These are phyloP conservation scores for Scaptodrosophila latifasciaeformis DNA, from an alignment of 2,888 invertebrate genomes.

Conservation along the genomic window DNA sequence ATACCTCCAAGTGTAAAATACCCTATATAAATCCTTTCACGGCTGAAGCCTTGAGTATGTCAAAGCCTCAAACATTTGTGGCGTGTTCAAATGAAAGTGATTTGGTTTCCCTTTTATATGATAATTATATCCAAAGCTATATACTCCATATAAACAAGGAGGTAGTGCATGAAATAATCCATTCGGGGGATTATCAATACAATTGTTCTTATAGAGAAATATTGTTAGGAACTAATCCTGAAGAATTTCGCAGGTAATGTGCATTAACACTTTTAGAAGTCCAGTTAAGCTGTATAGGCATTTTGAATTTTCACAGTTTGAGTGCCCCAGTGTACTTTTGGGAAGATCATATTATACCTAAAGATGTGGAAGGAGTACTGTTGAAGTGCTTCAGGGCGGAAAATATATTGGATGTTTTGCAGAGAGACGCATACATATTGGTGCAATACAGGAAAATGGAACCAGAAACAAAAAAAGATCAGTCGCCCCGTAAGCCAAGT, in stretches of 20 bases:
- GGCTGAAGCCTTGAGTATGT: conserved; percentile 75
- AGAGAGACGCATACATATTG: too few relatives aligned
- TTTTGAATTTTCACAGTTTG: too few relatives aligned
- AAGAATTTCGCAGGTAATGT: conserved; percentile 42
- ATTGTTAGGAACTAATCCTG: conserved; percentile 28
- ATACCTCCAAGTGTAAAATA: conserved; percentile 79
- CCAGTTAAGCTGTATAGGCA: too few relatives aligned
- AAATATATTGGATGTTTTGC: too few relatives aligned
- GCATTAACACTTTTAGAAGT: too few relatives aligned
- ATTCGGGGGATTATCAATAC: conserved; percentile 40
- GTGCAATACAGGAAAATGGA: conserved; percentile 54
- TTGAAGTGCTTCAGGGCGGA: too few relatives aligned
- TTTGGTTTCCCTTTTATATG: conserved; percentile 40
- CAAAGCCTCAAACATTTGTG: conserved; percentile 76
- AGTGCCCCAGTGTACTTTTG: not conserved
- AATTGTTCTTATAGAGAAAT: conserved; percentile 70
- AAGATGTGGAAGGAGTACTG: too few relatives aligned
- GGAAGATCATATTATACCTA: too few relatives aligned
- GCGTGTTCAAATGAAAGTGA: conserved; percentile 74
- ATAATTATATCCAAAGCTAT: conserved; percentile 38
- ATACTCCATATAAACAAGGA: conserved; percentile 41
- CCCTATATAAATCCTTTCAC: conserved; percentile 79
- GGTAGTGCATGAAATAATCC: conserved; percentile 34
- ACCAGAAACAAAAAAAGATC: too few relatives aligned
- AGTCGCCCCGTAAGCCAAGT: conserved; percentile 77